These are phyloP conservation scores for Polyergus mexicanus DNA, from an alignment of 1,140 invertebrate species.

Conservation along the genomic window DNA sequence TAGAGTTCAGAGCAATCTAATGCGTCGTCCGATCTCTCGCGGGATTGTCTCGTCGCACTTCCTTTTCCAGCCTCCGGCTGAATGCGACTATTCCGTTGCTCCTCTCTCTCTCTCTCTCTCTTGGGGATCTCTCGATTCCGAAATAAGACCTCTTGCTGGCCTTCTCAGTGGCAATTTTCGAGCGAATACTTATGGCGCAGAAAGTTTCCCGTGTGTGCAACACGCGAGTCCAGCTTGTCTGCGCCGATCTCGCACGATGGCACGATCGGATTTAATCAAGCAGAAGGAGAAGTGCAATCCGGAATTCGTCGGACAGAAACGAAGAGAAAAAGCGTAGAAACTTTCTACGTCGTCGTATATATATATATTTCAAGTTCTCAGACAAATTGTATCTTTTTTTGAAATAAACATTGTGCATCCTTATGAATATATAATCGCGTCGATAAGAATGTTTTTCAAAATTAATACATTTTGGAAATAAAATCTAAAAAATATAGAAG, in stretches of 20 bases:
- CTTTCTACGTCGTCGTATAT: not conserved
- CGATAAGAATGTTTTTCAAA: not conserved
- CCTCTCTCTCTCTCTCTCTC: not conserved
- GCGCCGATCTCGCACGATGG: slow-evolving; percentile 58
- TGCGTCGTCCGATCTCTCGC: slow-evolving; percentile 51
- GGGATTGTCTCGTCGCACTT: slow-evolving; percentile 48
- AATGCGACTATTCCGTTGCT: not conserved
- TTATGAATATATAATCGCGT: not conserved
- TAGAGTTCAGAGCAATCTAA: slow-evolving; percentile 55
- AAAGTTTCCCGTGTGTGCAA: slow-evolving; percentile 31
- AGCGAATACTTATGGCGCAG: slow-evolving; percentile 47
- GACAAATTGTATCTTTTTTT: not conserved
- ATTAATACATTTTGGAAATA: not conserved
- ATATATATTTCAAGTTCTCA: slow-evolving; percentile 3
- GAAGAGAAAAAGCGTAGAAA: not conserved
- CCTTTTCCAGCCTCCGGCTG: not conserved
- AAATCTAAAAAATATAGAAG: not conserved
- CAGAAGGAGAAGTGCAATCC: slow-evolving; percentile 68
- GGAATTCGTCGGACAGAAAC: slow-evolving; percentile 28
- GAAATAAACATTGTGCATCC: not conserved
- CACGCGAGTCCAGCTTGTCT: slow-evolving; percentile 41
- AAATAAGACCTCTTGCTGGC: slow-evolving; percentile 49
- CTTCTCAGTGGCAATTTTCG: slow-evolving; percentile 57
- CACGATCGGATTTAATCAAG: slow-evolving; percentile 72
- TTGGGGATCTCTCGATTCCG: slow-evolving; percentile 32